phyloP scores from a whole-genome alignment of 2,888 invertebrate species.

The Ochropacha duplaris region DNA sequence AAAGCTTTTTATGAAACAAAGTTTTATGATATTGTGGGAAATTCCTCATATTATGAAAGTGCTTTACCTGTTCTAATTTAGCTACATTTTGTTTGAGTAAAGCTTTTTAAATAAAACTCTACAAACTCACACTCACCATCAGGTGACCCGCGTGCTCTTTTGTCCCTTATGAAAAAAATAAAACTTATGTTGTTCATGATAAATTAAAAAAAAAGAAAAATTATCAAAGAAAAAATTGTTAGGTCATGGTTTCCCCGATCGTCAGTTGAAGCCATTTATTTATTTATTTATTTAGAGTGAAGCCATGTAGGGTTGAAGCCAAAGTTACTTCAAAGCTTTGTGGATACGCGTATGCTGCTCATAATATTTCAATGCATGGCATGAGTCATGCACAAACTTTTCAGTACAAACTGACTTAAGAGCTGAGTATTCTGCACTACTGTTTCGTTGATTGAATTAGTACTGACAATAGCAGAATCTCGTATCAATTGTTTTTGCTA shows the following conservation, averaged over 20 bases:
- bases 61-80: background rate
- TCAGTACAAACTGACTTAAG: slow-evolving; percentile 20
- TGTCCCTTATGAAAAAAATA: too few species aligned
- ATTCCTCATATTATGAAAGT: background rate
- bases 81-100: background rate
- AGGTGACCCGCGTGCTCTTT: too few species aligned
- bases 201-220: too few species aligned
- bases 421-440: slow-evolving; percentile 7
- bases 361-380: slow-evolving; percentile 34
- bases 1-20: background rate
- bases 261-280: slow-evolving; percentile 23
- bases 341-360: slow-evolving; percentile 29
- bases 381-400: slow-evolving; percentile 23
- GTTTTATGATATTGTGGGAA: background rate
- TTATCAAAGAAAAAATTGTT: background rate
- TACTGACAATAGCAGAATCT: background rate
- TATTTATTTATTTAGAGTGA: too few species aligned
- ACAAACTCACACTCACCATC: too few species aligned
- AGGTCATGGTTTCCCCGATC: background rate
- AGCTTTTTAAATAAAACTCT: background rate
- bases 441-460: slow-evolving; percentile 38
- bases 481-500: background rate
- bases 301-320: too few species aligned
- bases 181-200: too few species aligned
- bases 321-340: slow-evolving; percentile 49